These are phyloP conservation scores for Patella vulgata DNA, from an alignment of 1,140 invertebrate species.

Conservation along the genomic window DNA sequence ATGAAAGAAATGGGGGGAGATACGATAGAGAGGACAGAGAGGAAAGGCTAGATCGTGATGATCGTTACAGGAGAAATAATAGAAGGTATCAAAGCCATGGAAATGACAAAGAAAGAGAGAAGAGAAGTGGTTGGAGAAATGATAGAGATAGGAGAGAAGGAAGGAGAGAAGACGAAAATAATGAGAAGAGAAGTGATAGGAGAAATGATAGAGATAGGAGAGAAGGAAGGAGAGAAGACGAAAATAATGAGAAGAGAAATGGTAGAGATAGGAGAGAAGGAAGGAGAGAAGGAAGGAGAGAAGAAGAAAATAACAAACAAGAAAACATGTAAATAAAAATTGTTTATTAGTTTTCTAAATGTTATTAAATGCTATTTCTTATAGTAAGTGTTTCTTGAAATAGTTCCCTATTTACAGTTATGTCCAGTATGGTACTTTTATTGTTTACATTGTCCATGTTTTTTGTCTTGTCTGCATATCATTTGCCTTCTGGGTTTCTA, in stretches of 20 bases:
- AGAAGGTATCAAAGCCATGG: conserved; percentile 18
- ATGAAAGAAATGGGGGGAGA: conserved; percentile 10
- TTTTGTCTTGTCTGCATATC: no score
- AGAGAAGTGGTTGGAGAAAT: conserved; percentile 14
- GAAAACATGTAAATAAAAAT: no score
- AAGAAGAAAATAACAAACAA: neutral
- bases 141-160: conserved; percentile 22
- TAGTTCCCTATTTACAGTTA: no score
- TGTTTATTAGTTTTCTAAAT: no score
- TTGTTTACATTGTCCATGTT: no score
- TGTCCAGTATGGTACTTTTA: no score
- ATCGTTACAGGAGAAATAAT: conserved; percentile 19
- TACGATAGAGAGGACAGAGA: conserved; percentile 33
- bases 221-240: conserved; percentile 16
- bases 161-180: conserved; percentile 7
- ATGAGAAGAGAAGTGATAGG: conserved; percentile 5
- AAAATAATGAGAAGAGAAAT: conserved; percentile 10
- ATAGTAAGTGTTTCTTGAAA: no score
- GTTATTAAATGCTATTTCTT: no score
- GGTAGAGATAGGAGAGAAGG: conserved; percentile 14
- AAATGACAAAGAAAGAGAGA: conserved; percentile 16
- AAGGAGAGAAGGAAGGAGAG: conserved; percentile 15
- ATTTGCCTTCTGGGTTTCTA: no score
- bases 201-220: conserved; percentile 12
- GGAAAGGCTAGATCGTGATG: conserved; percentile 16